A percentile compares a stretch with the other conserved stretches of the same genome.
Conservation (phyloP, 2,113 vertebrate species). For the Axis porcinus region DNA sequence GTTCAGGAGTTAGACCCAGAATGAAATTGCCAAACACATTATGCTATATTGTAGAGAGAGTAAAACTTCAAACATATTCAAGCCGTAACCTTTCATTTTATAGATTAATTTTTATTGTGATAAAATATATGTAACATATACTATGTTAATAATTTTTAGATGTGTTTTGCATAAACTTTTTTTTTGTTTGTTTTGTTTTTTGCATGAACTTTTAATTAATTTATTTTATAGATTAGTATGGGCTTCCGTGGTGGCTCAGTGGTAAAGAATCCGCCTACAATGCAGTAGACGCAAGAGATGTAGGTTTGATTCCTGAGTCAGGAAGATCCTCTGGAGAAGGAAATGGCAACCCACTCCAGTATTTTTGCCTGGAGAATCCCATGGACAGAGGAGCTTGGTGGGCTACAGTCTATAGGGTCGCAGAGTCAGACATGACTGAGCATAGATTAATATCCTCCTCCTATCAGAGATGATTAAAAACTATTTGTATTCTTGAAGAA, state of each 20-base stretch:
- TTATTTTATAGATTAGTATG: conserved; percentile 28
- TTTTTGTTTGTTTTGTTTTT: background rate
- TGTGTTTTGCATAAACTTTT: background rate
- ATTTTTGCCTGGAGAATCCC: background rate
- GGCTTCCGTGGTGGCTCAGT: background rate
- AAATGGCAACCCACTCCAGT: background rate
- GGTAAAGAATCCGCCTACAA: background rate
- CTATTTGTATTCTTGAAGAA: conserved; percentile 45
- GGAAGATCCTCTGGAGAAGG: background rate
- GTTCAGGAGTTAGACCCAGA: background rate
- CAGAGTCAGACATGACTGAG: background rate
- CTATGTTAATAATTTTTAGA: background rate
- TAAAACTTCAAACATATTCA: conserved; percentile 6
- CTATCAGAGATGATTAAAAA: background rate
- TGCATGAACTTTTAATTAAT: background rate
- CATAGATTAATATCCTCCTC: conserved; percentile 17
- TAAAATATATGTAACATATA: background rate
- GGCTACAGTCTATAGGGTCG: background rate
- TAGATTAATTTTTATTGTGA: background rate
- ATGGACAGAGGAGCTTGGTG: background rate
- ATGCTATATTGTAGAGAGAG: background rate
- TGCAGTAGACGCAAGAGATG: background rate
- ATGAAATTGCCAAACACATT: background rate
- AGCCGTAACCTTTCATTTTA: background rate
- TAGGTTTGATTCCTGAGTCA: background rate